These are phyloP conservation scores for Melanophora roralis DNA, from an alignment of 2,888 invertebrate species.

Conservation along the genomic window DNA sequence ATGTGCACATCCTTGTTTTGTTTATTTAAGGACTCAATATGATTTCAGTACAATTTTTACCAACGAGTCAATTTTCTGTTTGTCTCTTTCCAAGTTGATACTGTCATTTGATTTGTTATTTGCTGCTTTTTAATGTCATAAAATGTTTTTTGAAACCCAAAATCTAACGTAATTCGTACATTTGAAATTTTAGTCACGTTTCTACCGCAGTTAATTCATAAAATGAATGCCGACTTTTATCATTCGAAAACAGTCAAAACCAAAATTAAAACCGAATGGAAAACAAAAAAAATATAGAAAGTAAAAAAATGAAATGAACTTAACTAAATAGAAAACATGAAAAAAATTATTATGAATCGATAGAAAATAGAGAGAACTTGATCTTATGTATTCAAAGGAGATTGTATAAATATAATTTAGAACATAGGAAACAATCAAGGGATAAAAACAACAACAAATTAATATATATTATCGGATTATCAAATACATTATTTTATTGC, in stretches of 20 bases:
- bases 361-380: not conserved
- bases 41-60: no score
- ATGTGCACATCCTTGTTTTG: not conserved
- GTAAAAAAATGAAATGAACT: no score
- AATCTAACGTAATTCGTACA: conserved; percentile 50
- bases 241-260: conserved; percentile 29
- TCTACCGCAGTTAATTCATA: conserved; percentile 60
- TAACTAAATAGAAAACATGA: no score
- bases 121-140: conserved; percentile 17
- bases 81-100: no score
- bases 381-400: not conserved
- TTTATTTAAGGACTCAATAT: no score
- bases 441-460: conserved; percentile 45
- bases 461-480: conserved; percentile 34
- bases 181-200: conserved; percentile 65
- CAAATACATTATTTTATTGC: conserved; percentile 19
- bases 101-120: not conserved
- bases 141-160: conserved; percentile 47
- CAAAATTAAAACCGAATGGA: not conserved
- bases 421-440: not conserved
- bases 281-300: no score
- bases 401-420: not conserved
- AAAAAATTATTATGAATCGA: conserved; percentile 21
- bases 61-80: no score
- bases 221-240: conserved; percentile 28